These are phyloP conservation scores for Synanceia verrucosa DNA, from an alignment of 2,797 vertebrate species.

Conservation along the genomic window DNA sequence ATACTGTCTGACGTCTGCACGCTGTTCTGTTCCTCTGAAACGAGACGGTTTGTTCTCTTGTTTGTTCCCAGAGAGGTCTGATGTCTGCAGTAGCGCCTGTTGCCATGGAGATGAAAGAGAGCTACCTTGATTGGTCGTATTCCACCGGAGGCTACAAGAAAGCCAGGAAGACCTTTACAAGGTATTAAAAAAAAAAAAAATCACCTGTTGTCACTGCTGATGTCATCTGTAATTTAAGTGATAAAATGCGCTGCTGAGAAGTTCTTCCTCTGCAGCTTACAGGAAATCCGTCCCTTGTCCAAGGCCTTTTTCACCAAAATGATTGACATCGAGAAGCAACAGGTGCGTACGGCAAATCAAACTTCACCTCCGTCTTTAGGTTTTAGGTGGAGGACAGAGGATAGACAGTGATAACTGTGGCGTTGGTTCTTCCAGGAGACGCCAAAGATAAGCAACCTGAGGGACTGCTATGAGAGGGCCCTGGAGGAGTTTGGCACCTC, in stretches of 20 bases:
- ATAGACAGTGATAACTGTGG: background rate
- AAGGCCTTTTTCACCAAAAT: slow-evolving; percentile 91
- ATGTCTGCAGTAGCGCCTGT: slow-evolving; percentile 75
- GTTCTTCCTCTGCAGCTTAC: slow-evolving; percentile 79
- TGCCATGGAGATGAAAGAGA: slow-evolving; percentile 88
- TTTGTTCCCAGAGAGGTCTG: slow-evolving; percentile 86
- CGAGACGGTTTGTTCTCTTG: slow-evolving; percentile 33
- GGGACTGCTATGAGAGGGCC: slow-evolving; percentile 93
- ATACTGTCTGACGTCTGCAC: background rate
- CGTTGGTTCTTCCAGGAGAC: slow-evolving; percentile 78
- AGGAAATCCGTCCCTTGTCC: slow-evolving; percentile 90
- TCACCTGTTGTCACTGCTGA: background rate
- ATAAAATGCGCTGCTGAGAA: background rate
- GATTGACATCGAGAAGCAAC: slow-evolving; percentile 93
- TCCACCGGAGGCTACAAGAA: slow-evolving; percentile 88
- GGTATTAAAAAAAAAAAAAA: slow-evolving; percentile 74
- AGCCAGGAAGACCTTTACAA: slow-evolving; percentile 88
- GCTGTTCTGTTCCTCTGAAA: slow-evolving; percentile 25
- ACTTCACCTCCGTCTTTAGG: background rate
- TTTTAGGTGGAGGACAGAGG: background rate
- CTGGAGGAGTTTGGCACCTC: slow-evolving; percentile 92
- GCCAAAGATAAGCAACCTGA: slow-evolving; percentile 87
- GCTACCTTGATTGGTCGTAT: slow-evolving; percentile 92
- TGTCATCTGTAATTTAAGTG: background rate
- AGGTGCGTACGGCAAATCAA: slow-evolving; percentile 78